A percentile compares a stretch with the other conserved stretches of the same genome.
phyloP scores from a whole-genome alignment of 1,140 invertebrate species.

The Platorchestia sp. region DNA sequence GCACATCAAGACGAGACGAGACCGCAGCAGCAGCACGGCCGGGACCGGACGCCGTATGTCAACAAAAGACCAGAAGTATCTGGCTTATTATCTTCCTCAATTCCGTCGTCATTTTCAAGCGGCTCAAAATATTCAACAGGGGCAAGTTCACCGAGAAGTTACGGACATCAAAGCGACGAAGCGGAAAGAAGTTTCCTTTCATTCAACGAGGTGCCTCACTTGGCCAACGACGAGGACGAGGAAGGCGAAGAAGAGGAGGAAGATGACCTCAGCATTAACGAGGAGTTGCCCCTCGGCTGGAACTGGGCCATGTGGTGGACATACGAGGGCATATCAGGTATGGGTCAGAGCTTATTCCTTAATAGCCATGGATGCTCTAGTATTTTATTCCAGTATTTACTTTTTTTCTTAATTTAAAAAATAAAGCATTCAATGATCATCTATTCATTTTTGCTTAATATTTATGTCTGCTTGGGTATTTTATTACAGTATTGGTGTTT shows the following conservation, averaged over 20 bases:
- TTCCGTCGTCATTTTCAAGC: not conserved
- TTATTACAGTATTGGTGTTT: too few species aligned
- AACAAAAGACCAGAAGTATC: not conserved
- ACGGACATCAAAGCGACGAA: not conserved
- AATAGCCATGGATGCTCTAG: too few species aligned
- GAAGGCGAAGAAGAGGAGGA: not conserved
- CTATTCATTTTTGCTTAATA: too few species aligned
- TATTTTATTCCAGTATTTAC: too few species aligned
- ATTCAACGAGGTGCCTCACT: not conserved
- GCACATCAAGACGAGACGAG: not conserved
- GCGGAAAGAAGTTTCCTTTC: not conserved
- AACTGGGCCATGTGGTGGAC: constrained; percentile 64
- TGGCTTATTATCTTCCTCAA: not conserved
- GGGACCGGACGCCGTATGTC: not conserved
- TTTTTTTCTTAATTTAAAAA: too few species aligned
- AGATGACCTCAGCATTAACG: not conserved
- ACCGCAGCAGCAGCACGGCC: not conserved
- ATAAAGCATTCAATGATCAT: too few species aligned
- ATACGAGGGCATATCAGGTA: constrained; percentile 61
- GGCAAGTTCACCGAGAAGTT: not conserved
- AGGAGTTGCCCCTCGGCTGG: constrained; percentile 55
- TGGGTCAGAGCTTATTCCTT: too few species aligned
- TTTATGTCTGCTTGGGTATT: too few species aligned
- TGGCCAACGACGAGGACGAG: not conserved
- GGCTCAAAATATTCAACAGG: not conserved